Percentiles rank a stretch among this genome's conserved stretches.
Conservation (phyloP, 2,797 vertebrate genomes). For the Tokudaia tokunoshimensis region DNA sequence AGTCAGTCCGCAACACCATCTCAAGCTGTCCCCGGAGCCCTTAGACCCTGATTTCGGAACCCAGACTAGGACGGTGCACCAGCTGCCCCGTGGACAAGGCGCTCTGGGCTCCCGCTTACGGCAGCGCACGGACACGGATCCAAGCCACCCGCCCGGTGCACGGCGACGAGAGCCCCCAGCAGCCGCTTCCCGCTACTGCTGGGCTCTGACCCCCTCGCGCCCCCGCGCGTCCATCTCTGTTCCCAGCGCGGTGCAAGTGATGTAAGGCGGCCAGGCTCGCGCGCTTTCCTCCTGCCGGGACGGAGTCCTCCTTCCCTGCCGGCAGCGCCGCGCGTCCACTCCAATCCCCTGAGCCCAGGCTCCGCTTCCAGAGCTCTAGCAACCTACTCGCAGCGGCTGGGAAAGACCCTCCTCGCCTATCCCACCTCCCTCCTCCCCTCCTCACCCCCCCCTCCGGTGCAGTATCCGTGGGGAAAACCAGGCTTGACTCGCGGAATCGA, state of each 20-base stretch:
- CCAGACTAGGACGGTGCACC: neutral
- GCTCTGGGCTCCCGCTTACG: neutral
- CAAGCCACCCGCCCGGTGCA: neutral
- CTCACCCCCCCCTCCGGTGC: conserved; percentile 12
- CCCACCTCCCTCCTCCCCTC: neutral
- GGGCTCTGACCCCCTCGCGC: conserved; percentile 42
- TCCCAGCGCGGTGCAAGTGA: conserved; percentile 65
- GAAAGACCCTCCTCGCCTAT: neutral
- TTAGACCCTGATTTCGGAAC: neutral
- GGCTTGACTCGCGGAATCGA: conserved; percentile 59
- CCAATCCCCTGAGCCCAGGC: neutral
- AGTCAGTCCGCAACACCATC: neutral
- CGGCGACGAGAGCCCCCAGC: neutral
- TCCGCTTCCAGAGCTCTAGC: conserved; percentile 47
- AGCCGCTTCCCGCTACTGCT: neutral
- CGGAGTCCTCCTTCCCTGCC: neutral
- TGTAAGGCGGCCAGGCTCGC: conserved; percentile 75
- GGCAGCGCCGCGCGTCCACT: neutral
- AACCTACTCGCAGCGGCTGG: conserved; percentile 47
- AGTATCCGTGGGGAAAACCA: conserved; percentile 23
- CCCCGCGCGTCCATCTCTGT: conserved; percentile 36
- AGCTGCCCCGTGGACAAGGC: neutral
- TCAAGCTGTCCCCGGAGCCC: neutral
- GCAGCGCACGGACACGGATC: neutral
- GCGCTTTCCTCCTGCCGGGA: conserved; percentile 44